Conservation (phyloP, 2,113 vertebrate species). For the Taurulus bubalis region DNA sequence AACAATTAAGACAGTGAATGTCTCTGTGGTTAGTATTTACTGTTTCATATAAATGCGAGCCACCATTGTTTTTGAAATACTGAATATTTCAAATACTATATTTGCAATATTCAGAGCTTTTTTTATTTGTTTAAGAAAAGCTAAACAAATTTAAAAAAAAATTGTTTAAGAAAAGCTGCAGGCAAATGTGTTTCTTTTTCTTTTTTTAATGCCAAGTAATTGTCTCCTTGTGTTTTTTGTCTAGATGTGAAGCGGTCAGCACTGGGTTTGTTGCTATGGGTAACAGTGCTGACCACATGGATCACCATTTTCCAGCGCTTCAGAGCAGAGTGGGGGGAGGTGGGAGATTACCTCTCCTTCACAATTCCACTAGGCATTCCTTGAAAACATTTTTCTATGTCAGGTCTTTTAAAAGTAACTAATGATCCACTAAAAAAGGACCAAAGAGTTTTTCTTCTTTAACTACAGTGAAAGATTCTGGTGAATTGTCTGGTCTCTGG, state of each 20-base stretch:
- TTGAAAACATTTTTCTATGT: slow-evolving; percentile 41
- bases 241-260: slow-evolving; percentile 92
- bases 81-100: neutral
- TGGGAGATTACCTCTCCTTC: slow-evolving; percentile 91
- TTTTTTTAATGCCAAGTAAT: neutral
- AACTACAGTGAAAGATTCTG: slow-evolving; percentile 23
- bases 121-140: neutral
- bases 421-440: slow-evolving; percentile 41
- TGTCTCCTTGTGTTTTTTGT: slow-evolving; percentile 22
- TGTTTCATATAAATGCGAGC: neutral
- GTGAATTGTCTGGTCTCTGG: slow-evolving; percentile 11
- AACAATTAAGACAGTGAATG: neutral
- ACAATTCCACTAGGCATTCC: slow-evolving; percentile 90
- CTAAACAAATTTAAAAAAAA: too few relatives aligned
- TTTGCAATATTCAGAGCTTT: neutral
- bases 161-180: neutral
- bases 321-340: slow-evolving; percentile 89
- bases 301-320: slow-evolving; percentile 91
- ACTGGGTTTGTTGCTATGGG: slow-evolving; percentile 89
- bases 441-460: slow-evolving; percentile 33
- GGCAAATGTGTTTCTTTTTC: neutral
- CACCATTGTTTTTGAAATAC: too few relatives aligned
- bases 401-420: slow-evolving; percentile 20
- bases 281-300: slow-evolving; percentile 90
- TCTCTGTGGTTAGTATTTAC: neutral